Base-by-base conservation (phyloP, 1,140 invertebrate species). In the Triops longicaudatus region DNA sequence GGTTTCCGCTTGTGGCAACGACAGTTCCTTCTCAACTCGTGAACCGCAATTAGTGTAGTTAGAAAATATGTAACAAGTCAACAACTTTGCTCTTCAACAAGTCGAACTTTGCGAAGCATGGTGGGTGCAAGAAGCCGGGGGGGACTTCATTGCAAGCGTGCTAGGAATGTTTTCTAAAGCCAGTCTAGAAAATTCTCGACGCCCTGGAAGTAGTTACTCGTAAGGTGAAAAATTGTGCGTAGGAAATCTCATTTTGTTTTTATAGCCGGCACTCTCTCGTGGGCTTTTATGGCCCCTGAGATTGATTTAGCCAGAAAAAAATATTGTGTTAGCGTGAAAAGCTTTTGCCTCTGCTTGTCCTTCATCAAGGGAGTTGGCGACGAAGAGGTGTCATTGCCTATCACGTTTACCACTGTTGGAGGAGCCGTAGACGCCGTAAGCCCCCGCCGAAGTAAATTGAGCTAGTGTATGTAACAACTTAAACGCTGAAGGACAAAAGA, bases 251-350 rank as follows among this genome's bases (percentile, higher is more conserved):
- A 22, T 63, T 63, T 63, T 22, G 50, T 63, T 63, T 63, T 63
- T 63, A 22, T 63, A 63, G 50, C 50, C 50, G 17, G 22, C 50
- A 17, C 50, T 17, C 14, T 17, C 22, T 22, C 14, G n/a, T 63
- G 50, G n/a, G 50, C 50, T 63, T 63, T 22, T 63, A 63, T 22
- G 50, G n/a, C 50, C 50, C 11, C 17, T 22, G 50, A 63, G 50
- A 63, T 63, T 63, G 50, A 63, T 63, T 63, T 63, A 63, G 50
- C 50, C 50, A 6, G 1, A 37, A 63, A 63, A 63, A 63, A 63
- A 63, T 63, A 9, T 63, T 63, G 50, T 63, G 50, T 63, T 63
- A 63, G 50, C 14, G 50, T 63, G 50, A 63, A 63, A 63, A 63
- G 50, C 50, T 63, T 63, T 63, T 63, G 10, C 50, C 50, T 63